Evolutionary conservation across 2,888 invertebrate genomes (phyloP), one percentile per base, ranked within the genome.

Genomic region (Dinocampus coccinellae): DNA sequence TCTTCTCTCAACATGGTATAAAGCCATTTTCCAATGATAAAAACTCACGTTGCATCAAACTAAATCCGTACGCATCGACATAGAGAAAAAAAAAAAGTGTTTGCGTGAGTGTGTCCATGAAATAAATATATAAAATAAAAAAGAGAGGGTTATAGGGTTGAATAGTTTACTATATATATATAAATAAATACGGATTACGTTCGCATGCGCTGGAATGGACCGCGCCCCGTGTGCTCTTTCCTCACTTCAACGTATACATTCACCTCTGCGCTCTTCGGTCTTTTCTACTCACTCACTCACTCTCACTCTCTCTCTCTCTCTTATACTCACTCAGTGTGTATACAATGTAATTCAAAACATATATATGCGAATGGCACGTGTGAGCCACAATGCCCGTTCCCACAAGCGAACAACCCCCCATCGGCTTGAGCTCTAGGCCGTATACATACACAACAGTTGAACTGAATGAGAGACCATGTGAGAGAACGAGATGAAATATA

Each of bases 321-420:
- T 58, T n/a, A n/a, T n/a, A n/a, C n/a, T n/a, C n/a, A n/a, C n/a
- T n/a, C n/a, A n/a, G 7, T 29, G 29, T 29, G 39, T 47, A 62
- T 70, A 61, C 73, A 65, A 73, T 72, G 68, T 75, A 75, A 72
- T 75, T 61, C 70, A 47, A 47, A n/a, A n/a, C 7, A 47, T 47
- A 66, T 75, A 73, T 66, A 69, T 67, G 89, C 89, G 89, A 89
- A 89, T 89, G 89, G 90, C 86, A 85, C 85, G 90, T 90, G 90
- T 89, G 90, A 88, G 85, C 87, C 89, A 90, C 87, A 91, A 91
- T 88, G 89, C 87, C 82, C 84, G 83, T 88, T 91, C 91, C 89
- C 91, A 91, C 85, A 85, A 80, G 77, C 75, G 73, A 74, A 77
- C 77, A 78, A 58, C 65, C 62, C 72, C 64, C 33, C 29, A 55